Conservation (phyloP, 2,113 vertebrate species). For the Tragelaphus buxtoni region DNA sequence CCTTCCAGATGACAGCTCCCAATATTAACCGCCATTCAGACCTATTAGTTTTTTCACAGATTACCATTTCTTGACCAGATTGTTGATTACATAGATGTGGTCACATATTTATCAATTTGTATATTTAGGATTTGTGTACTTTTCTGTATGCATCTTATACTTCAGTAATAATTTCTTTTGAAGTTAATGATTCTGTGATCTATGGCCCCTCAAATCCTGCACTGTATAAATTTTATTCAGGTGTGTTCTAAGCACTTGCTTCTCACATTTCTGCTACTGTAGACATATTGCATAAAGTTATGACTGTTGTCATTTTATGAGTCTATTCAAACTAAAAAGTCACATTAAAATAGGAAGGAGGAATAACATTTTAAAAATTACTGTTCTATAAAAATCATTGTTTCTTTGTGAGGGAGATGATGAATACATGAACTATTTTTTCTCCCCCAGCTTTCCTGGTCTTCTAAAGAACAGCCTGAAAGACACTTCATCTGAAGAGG, state of each 20-base stretch:
- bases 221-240: background rate
- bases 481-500: background rate
- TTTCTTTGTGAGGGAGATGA: background rate
- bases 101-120: background rate
- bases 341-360: background rate
- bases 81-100: background rate
- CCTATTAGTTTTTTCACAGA: background rate
- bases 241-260: background rate
- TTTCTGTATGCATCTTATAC: background rate
- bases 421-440: background rate
- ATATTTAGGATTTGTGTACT: background rate
- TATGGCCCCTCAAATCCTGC: background rate
- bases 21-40: background rate
- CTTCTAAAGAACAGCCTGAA: background rate
- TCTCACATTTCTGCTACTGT: slow-evolving; percentile 35
- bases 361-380: background rate
- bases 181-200: background rate
- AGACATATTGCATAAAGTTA: slow-evolving; percentile 33
- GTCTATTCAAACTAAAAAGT: slow-evolving; percentile 21
- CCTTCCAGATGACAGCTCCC: background rate
- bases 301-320: slow-evolving; percentile 38
- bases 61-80: background rate
- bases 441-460: background rate
- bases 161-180: background rate
- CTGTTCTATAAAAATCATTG: background rate